A percentile compares a stretch with the other conserved stretches of the same genome.
Evolutionary conservation across 2,113 vertebrate species (phyloP).

Genomic region (Sprattus sprattus): DNA sequence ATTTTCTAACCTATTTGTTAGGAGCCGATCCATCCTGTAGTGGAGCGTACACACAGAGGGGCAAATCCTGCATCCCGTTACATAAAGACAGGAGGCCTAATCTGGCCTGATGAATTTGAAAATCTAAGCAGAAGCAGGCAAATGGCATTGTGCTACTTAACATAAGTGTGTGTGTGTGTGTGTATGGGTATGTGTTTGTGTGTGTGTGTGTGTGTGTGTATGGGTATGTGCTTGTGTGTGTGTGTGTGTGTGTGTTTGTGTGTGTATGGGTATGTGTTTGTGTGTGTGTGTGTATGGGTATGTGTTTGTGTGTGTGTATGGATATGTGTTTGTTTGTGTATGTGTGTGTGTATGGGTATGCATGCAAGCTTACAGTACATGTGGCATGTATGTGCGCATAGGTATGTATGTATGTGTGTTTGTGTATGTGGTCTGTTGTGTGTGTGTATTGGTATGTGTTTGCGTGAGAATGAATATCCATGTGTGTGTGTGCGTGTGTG

Average conservation of each 20-base stretch:
- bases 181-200: neutral
- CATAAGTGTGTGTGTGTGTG: neutral
- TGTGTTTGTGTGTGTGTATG: neutral
- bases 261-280: neutral
- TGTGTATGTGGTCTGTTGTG: neutral
- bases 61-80: neutral
- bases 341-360: neutral
- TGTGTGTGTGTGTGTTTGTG: neutral
- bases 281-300: neutral
- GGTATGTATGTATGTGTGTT: neutral
- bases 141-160: neutral
- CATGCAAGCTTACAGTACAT: too few species aligned
- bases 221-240: neutral
- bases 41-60: neutral
- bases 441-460: neutral
- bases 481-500: neutral
- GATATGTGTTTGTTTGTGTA: neutral
- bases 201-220: neutral
- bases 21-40: neutral
- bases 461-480: neutral
- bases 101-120: neutral
- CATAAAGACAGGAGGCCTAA: neutral
- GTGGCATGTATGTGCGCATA: neutral
- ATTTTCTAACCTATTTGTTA: slow-evolving; percentile 8
- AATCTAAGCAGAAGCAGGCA: neutral